Conservation (phyloP, 2,113 vertebrate species). For the Macquaria ambigua region DNA sequence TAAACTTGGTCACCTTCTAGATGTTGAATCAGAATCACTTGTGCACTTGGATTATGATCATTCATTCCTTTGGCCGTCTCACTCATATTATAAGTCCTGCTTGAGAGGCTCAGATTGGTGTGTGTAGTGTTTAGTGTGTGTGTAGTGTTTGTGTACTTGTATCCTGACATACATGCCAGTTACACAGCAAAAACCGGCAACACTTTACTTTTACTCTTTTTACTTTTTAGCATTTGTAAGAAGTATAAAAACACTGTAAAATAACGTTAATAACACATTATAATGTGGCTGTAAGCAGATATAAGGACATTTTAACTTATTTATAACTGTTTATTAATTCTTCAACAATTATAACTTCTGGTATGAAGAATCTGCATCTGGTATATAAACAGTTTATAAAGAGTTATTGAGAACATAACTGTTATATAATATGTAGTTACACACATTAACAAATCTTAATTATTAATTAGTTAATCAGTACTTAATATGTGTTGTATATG, state of each 20-base stretch:
- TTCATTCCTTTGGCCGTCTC: constrained; percentile 8
- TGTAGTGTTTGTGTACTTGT: neutral
- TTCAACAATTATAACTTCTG: neutral
- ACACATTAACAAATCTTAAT: neutral
- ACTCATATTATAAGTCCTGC: neutral
- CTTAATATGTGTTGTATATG: neutral
- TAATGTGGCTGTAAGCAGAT: neutral
- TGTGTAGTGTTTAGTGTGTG: constrained; percentile 3
- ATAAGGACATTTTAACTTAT: neutral
- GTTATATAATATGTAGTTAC: neutral
- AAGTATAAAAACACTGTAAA: neutral
- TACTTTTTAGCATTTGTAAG: neutral
- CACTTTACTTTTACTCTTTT: neutral
- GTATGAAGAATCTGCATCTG: too few relatives aligned
- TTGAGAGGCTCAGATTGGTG: neutral
- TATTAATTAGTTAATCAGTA: too few relatives aligned
- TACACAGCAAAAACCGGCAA: neutral
- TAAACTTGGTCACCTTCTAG: constrained; percentile 21
- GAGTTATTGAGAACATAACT: neutral
- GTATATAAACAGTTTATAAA: neutral
- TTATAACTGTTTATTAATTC: neutral
- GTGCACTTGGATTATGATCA: neutral
- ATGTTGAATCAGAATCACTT: constrained; percentile 26
- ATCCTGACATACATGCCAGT: neutral
- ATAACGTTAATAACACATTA: neutral